Conservation (phyloP, 92 coral and sea anemone genomes). For the Porites cylindrica region DNA sequence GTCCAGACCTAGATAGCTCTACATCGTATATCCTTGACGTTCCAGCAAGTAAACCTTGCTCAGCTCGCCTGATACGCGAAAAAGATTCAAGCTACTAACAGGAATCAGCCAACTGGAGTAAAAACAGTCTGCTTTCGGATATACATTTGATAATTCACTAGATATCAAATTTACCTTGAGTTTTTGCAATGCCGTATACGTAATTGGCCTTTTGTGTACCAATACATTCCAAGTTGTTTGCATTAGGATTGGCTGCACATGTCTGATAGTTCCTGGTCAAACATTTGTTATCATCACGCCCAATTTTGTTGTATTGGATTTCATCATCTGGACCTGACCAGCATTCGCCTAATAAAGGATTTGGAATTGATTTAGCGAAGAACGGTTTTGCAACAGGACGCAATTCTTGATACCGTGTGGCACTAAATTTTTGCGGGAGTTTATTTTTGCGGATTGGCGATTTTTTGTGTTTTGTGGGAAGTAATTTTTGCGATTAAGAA, state of each 20-base stretch:
- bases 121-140: not conserved
- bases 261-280: slow-evolving; percentile 44
- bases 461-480: too few species aligned
- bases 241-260: slow-evolving; percentile 50
- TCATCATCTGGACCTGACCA: slow-evolving; percentile 61
- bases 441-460: too few species aligned
- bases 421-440: too few species aligned
- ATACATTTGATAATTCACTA: not conserved
- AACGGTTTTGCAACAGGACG: too few species aligned
- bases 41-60: too few species aligned
- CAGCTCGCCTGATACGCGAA: too few species aligned
- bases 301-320: slow-evolving; percentile 11
- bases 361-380: not conserved
- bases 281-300: slow-evolving; percentile 29
- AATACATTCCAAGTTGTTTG: slow-evolving; percentile 36
- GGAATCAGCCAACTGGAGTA: too few species aligned
- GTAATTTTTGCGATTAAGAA: too few species aligned
- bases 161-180: slow-evolving; percentile 22
- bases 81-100: too few species aligned
- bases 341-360: slow-evolving; percentile 54
- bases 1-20: too few species aligned
- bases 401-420: too few species aligned
- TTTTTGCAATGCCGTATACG: slow-evolving; percentile 40
- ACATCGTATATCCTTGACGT: too few species aligned
- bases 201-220: slow-evolving; percentile 48